Percentiles rank a stretch among this genome's conserved stretches.
Evolutionary conservation across 2,113 vertebrate genomes (phyloP).

Genomic region (Reinhardtius hippoglossoides): DNA sequence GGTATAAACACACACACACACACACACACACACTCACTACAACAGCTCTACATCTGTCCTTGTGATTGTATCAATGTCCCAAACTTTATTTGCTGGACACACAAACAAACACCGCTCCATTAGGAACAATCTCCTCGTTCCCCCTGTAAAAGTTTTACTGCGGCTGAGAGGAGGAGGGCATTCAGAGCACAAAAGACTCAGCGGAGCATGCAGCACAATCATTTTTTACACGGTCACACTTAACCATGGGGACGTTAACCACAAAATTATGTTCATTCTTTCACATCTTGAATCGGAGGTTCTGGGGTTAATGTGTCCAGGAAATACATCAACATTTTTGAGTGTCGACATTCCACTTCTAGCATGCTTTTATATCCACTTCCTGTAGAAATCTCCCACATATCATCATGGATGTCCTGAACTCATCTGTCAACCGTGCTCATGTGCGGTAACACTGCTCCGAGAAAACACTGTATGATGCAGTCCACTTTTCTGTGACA

Average conservation of each 20-base stretch:
- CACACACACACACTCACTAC: conserved; percentile 35
- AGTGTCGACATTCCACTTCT: conserved; percentile 17
- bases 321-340: conserved; percentile 39
- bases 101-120: conserved; percentile 30
- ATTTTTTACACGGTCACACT: conserved; percentile 19
- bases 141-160: conserved; percentile 18
- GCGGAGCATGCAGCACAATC: conserved; percentile 24
- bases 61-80: conserved; percentile 9
- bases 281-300: conserved; percentile 11
- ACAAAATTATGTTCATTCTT: conserved; percentile 8
- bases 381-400: conserved; percentile 27
- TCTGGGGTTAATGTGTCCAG: conserved; percentile 41
- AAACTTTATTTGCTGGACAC: conserved; percentile 42
- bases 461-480: conserved; percentile 31
- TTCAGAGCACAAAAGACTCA: conserved; percentile 25
- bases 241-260: conserved; percentile 6
- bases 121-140: conserved; percentile 17
- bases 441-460: conserved; percentile 28
- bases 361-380: conserved; percentile 15
- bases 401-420: conserved; percentile 42
- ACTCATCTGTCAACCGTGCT: conserved; percentile 20
- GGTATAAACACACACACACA: conserved; percentile 73
- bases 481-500: conserved; percentile 13
- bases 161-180: conserved; percentile 6
- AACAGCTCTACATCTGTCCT: conserved; percentile 18